phyloP scores from a whole-genome alignment of 2,113 vertebrate species.

The Thunnus thynnus region DNA sequence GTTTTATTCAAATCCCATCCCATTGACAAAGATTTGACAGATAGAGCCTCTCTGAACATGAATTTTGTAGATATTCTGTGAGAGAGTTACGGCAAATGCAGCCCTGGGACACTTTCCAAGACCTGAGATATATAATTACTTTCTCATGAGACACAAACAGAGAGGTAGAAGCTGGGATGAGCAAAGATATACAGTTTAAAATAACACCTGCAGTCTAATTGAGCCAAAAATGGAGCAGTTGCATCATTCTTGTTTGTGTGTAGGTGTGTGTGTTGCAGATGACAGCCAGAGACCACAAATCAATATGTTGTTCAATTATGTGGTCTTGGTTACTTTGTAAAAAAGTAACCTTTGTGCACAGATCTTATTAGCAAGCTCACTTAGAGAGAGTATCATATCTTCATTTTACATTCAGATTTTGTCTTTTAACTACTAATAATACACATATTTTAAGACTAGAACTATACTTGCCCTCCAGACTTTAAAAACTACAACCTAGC shows the following conservation, averaged over 20 bases:
- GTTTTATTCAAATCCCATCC: slow-evolving; percentile 80
- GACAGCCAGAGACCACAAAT: slow-evolving; percentile 42
- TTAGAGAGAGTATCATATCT: not conserved
- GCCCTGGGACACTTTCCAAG: slow-evolving; percentile 65
- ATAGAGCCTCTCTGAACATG: slow-evolving; percentile 75
- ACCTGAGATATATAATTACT: slow-evolving; percentile 71
- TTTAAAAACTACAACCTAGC: not conserved
- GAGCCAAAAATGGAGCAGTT: slow-evolving; percentile 39
- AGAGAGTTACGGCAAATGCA: slow-evolving; percentile 68
- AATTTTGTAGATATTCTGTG: slow-evolving; percentile 71
- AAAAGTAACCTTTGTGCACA: slow-evolving; percentile 26
- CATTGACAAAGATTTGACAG: slow-evolving; percentile 78
- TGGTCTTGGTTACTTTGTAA: slow-evolving; percentile 34
- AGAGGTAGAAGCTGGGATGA: slow-evolving; percentile 50
- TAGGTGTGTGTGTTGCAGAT: slow-evolving; percentile 6
- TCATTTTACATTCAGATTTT: not conserved
- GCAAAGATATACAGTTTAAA: slow-evolving; percentile 53
- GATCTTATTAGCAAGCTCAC: slow-evolving; percentile 7
- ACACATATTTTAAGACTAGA: not conserved
- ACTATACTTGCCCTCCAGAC: not conserved
- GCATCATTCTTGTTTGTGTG: slow-evolving; percentile 16
- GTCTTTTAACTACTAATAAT: slow-evolving; percentile 2
- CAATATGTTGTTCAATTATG: slow-evolving; percentile 50
- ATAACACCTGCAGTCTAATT: slow-evolving; percentile 69
- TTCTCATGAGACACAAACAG: slow-evolving; percentile 70